Percentiles rank a stretch among this genome's conserved stretches.
phyloP scores from a whole-genome alignment of 1,140 invertebrate species.

The Halesus radiatus region DNA sequence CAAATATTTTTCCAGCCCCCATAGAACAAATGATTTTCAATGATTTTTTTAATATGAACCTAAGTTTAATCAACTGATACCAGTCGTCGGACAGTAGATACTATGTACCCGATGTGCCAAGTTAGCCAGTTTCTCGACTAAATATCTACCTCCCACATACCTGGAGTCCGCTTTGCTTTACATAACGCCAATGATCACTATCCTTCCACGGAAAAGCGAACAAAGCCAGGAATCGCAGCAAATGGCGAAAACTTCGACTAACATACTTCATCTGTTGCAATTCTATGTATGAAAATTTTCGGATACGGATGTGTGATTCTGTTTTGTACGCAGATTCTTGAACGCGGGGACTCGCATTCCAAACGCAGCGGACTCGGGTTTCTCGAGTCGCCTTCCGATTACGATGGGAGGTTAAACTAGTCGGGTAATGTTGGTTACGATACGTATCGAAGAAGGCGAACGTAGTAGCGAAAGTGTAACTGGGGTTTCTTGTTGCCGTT shows the following conservation, averaged over 20 bases:
- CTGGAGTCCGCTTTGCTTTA: background rate
- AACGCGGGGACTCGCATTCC: slow-evolving; percentile 22
- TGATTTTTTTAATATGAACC: too few relatives aligned
- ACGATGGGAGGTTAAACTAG: slow-evolving; percentile 28
- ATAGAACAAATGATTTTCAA: too few relatives aligned
- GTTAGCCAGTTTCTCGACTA: background rate
- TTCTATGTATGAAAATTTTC: slow-evolving; percentile 50
- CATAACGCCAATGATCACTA: slow-evolving; percentile 18
- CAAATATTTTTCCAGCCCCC: too few relatives aligned
- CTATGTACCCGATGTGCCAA: too few relatives aligned
- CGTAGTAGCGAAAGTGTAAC: slow-evolving; percentile 70
- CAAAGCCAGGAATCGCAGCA: background rate
- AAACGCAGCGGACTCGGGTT: slow-evolving; percentile 16
- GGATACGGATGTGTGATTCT: slow-evolving; percentile 52
- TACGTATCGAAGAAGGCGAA: slow-evolving; percentile 58
- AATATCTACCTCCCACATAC: background rate
- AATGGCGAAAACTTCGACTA: slow-evolving; percentile 13
- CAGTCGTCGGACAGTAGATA: too few relatives aligned
- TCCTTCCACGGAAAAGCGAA: slow-evolving; percentile 15
- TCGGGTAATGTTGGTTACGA: slow-evolving; percentile 36
- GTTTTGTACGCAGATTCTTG: slow-evolving; percentile 15
- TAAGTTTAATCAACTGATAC: too few relatives aligned
- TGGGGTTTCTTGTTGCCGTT: slow-evolving; percentile 66
- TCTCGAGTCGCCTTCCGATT: slow-evolving; percentile 23
- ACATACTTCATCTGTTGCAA: slow-evolving; percentile 33